Evolutionary conservation across 2,113 vertebrate species (phyloP).

Genomic region (Calidris pugnax): DNA sequence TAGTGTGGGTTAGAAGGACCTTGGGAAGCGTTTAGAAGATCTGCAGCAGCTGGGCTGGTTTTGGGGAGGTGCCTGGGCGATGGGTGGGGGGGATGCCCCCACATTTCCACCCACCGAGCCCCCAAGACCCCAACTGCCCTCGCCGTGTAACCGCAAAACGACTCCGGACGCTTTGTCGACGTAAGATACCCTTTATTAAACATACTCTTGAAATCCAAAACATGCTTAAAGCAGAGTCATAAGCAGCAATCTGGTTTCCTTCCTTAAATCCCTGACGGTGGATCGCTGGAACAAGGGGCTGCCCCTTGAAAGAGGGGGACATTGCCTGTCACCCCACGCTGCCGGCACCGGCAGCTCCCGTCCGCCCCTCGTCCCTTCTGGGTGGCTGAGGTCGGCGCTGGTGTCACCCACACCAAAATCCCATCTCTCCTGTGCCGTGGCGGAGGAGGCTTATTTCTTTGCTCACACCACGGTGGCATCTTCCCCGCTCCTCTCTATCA

Average conservation of each 20-base stretch:
- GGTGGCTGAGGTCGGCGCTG: not conserved
- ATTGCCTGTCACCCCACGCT: not conserved
- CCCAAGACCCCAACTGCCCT: not conserved
- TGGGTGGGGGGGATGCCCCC: not conserved
- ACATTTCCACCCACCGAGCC: not conserved
- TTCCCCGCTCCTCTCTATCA: not conserved
- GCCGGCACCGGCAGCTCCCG: not conserved
- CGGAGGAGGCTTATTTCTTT: not conserved
- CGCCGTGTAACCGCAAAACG: fast-evolving
- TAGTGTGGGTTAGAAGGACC: not conserved
- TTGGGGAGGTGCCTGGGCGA: not conserved
- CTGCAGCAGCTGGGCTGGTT: not conserved
- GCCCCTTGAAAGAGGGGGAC: not conserved
- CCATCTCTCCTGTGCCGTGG: not conserved
- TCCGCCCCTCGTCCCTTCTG: not conserved
- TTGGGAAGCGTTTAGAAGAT: not conserved
- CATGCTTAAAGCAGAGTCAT: slow-evolving; percentile 41
- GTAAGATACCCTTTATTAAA: slow-evolving; percentile 57
- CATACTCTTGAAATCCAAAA: slow-evolving; percentile 41
- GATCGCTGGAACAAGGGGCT: not conserved
- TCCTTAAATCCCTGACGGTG: not conserved
- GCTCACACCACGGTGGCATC: not conserved
- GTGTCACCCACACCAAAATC: not conserved
- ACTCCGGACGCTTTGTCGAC: not conserved
- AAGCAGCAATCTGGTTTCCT: slow-evolving; percentile 55